These are phyloP conservation scores for Lacerta agilis DNA, from an alignment of 2,797 vertebrate genomes.

Conservation along the genomic window DNA sequence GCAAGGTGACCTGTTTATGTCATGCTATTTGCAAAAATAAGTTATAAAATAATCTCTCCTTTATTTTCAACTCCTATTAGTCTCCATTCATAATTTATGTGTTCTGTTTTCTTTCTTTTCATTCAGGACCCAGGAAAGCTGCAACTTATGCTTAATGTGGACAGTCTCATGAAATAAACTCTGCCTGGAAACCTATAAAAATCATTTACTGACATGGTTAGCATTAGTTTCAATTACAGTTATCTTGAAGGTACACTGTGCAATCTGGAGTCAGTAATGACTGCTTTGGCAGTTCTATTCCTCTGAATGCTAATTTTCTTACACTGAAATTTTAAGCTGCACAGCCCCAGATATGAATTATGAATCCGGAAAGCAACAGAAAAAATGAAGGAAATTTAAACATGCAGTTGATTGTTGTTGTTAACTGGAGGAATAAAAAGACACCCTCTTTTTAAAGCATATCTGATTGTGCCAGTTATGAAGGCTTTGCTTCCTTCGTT, in stretches of 20 bases:
- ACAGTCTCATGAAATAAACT: slow-evolving; percentile 37
- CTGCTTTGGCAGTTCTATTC: slow-evolving; percentile 19
- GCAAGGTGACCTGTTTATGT: slow-evolving; percentile 10
- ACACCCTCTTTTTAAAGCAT: background rate
- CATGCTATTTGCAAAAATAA: slow-evolving; percentile 43
- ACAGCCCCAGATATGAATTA: slow-evolving; percentile 28
- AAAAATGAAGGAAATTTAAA: slow-evolving; percentile 18
- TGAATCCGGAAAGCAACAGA: background rate
- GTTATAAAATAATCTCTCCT: slow-evolving; percentile 20
- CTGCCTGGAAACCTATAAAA: slow-evolving; percentile 22
- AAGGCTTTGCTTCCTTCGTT: background rate
- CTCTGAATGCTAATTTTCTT: slow-evolving; percentile 29
- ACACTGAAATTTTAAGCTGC: slow-evolving; percentile 17
- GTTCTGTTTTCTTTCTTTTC: slow-evolving; percentile 31
- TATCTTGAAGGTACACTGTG: slow-evolving; percentile 18
- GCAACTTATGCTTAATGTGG: slow-evolving; percentile 13
- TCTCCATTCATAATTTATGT: slow-evolving; percentile 29
- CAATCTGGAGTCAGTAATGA: slow-evolving; percentile 14
- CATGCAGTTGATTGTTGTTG: background rate
- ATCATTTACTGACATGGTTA: slow-evolving; percentile 3
- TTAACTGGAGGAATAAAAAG: background rate
- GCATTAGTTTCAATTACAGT: slow-evolving; percentile 33
- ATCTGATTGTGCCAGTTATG: background rate
- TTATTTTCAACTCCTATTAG: slow-evolving; percentile 54
- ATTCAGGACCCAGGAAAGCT: slow-evolving; percentile 5